Base-by-base conservation (phyloP, 2,113 vertebrate genomes). In the Passer domesticus region DNA sequence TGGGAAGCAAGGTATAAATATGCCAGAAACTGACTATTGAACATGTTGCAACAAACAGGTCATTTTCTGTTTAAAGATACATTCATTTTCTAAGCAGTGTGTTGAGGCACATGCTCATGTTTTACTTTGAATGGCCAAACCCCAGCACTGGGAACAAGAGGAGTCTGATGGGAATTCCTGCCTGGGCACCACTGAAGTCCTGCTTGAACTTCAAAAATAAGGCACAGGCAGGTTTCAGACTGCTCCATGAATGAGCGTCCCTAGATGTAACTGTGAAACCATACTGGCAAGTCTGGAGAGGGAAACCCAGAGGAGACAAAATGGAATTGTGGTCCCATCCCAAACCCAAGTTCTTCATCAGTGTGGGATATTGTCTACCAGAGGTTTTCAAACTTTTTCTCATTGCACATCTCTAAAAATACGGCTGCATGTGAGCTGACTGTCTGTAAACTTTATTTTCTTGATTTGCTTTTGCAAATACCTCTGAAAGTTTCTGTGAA, bases 1-100 rank as follows among this genome's bases (percentile, higher is more conserved):
- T 80, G 16, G 68, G 47, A 96, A 96, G 89, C 55, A 59, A 92
- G 60, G 77, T 81, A 90, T 64, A 94, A 83, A 95, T 39, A 81
- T 73, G 88, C 55, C 24, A 28, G 79, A 89, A 96, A 64, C 33
- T 80, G 49, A n/a, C 17, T 24, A 15, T n/a, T 47, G 70, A 82
- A 94, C 83, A 84, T 16, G 6, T 9, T 25, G 35, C 79, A 74
- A 82, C 49, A 58, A 87, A 43, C 39, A 77, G 52, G 37, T 76
- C 19, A 78, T 75, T 93, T 91, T 88, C 87, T 74, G 24, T 70
- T 83, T 81, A 77, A 88, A 82, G 30, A 30, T 6, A n/a, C 0
- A 2, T 56, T 90, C 8, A 24, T 81, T 88, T 52, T 85, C 10
- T 35, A 21, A 86, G 43, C 58, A 80, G 8, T 31, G 31, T 70